Base-by-base conservation (phyloP, 2,888 invertebrate genomes). In the Tyria jacobaeae region DNA sequence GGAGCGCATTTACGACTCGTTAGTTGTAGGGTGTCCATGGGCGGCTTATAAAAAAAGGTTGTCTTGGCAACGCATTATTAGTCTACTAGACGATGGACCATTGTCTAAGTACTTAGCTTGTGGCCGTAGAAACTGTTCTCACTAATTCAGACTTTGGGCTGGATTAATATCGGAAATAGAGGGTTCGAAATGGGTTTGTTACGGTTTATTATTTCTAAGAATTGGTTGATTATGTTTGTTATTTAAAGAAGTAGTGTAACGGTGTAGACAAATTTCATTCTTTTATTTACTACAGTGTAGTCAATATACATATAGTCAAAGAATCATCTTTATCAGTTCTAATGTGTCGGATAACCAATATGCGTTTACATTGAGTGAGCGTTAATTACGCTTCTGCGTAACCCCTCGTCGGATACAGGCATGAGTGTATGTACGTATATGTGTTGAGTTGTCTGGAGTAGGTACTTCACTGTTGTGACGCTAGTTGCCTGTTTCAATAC, bases 101-200 rank as follows among this genome's bases (percentile, higher is more conserved):
- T 21, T n/a, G 37, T n/a, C 37, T 17, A 6, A 17, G 25, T 39
- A 53, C 39, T 39, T 15, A 37, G 37, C 27, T 21, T 25, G 37
- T n/a, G 27, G 41, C 21, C 31, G 17, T 44, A 54, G 27, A 31
- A 54, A 31, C 54, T 44, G 41, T 31, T 31, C 41, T 44, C 3
- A 44, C 14, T 27, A 44, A 44, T 54, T 54, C 14, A n/a, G 15
- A 44, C 31, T 39, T 10, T 9, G n/a, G 25, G 39, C n/a, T 2
- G 52, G 17, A 17, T 41, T 41, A 41, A 17, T 41, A 41, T 41
- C 41, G 3, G 3, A 21, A 41, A 31, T 31, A 31, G 17, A 17
- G 17, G 17, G 17, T 41, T 41, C 17, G 41, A 41, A 41, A 41
- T 41, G n/a, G 3, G 17, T 17, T 41, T 10, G 17, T 41, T 21